Conservation (phyloP, 2,113 vertebrate genomes). For the Lophura nycthemera region DNA sequence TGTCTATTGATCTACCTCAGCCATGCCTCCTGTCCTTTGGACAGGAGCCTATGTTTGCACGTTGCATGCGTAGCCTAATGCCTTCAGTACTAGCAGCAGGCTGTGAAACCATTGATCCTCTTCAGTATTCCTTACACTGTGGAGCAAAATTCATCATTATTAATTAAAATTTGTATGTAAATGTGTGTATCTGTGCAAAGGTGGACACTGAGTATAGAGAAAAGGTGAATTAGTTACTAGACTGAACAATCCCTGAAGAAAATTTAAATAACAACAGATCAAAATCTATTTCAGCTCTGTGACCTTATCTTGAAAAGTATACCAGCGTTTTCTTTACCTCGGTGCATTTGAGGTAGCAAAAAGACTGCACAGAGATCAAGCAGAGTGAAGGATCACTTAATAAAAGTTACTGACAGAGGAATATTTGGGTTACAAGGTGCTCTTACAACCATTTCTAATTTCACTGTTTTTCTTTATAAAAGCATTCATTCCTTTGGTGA, state of each 20-base stretch:
- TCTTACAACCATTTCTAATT: conserved; percentile 26
- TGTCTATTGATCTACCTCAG: background rate
- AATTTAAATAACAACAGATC: conserved; percentile 54
- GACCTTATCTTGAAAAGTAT: conserved; percentile 51
- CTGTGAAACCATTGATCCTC: conserved; percentile 38
- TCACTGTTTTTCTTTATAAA: conserved; percentile 10
- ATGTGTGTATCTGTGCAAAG: background rate
- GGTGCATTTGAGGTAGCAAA: conserved; percentile 3
- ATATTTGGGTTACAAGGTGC: conserved; percentile 32
- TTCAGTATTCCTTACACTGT: background rate
- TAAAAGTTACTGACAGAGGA: conserved; percentile 19
- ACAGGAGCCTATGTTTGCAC: conserved; percentile 23
- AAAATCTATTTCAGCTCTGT: conserved; percentile 53
- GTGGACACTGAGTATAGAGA: background rate
- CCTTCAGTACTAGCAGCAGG: conserved; percentile 39
- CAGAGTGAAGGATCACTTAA: conserved; percentile 47
- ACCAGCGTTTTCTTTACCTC: background rate
- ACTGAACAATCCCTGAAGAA: conserved; percentile 41
- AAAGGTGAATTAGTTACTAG: conserved; percentile 6
- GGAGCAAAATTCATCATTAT: conserved; percentile 34
- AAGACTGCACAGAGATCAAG: conserved; percentile 41
- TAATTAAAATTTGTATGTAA: conserved; percentile 11
- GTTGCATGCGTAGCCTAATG: conserved; percentile 33
- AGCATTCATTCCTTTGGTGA: background rate
- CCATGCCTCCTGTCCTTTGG: background rate